A percentile compares a stretch with the other conserved stretches of the same genome.
Conservation (phyloP, 2,113 vertebrate genomes). For the Osmerus mordax region DNA sequence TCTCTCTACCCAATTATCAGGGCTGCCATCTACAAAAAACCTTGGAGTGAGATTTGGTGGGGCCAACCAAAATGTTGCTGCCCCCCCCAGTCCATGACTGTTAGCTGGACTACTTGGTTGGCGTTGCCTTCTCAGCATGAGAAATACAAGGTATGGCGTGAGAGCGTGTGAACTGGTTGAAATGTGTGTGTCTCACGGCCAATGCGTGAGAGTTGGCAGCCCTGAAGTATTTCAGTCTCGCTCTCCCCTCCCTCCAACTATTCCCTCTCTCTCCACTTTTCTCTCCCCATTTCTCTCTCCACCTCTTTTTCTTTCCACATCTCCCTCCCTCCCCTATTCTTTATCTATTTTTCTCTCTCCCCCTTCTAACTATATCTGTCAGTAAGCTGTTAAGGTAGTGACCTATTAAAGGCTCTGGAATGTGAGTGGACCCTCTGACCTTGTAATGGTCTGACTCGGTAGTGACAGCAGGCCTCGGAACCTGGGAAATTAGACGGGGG, state of each 20-base stretch:
- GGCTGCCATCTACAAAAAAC: too few relatives aligned
- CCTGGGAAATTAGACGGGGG: constrained; percentile 13
- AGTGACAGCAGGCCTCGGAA: constrained; percentile 52
- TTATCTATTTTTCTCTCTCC: constrained; percentile 12
- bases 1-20: background rate
- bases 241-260: background rate
- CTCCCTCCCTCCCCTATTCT: background rate
- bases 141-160: too few relatives aligned
- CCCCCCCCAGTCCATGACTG: background rate
- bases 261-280: background rate
- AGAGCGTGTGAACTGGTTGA: too few relatives aligned
- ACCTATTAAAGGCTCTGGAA: constrained; percentile 70
- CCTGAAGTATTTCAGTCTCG: background rate
- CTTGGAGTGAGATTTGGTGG: too few relatives aligned
- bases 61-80: too few relatives aligned
- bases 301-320: background rate
- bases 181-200: too few relatives aligned
- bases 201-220: too few relatives aligned
- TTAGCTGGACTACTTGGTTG: too few relatives aligned
- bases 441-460: constrained; percentile 50
- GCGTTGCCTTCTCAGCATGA: too few relatives aligned
- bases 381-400: constrained; percentile 51
- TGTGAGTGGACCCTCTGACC: constrained; percentile 57
- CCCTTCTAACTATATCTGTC: constrained; percentile 6
- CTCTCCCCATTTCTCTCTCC: background rate